Evolutionary conservation across 2,113 vertebrate genomes (phyloP), one percentile per base, ranked within the genome.

Genomic region (Lophotis ruficrista): DNA sequence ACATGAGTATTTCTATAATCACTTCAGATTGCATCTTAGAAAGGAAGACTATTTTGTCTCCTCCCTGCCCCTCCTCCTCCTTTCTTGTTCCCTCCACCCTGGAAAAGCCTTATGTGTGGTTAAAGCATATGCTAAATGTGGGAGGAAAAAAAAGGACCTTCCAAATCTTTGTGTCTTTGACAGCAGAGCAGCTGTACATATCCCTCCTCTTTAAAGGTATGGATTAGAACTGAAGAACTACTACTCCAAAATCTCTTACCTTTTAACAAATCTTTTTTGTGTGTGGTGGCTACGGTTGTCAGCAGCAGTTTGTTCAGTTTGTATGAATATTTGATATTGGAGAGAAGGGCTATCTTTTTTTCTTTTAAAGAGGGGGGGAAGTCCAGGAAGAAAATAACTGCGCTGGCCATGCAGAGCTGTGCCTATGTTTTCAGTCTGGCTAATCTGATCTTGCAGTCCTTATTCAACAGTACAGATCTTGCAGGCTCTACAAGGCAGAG

Each of bases 1-100:
- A 62, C 68, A 61, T 10, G 37, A 97, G 68, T 58, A 86, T 95
- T 97, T 97, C 89, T 86, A 37, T 91, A 95, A 88, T 71, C 60
- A 83, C 83, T 87, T 89, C 77, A 87, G 89, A 94, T 25, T 96
- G 50, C 65, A 72, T 82, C 62, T 91, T 69, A 43, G 43, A 64
- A 68, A 56, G 23, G 51, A 73, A 58, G 84, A 93, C 19, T 68
- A 84, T 66, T 94, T 95, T 92, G n/a, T 38, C 16, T 92, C 13
- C 27, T 94, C 41, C 71, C n/a, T 88, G 62, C 43, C 50, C 58
- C 82, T 87, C 71, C 75, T 90, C 69, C 69, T 87, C 60, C 43
- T 84, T 92, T 82, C 83, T 78, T 73, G 54, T 64, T 89, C 58
- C 11, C 35, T 66, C 83, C 51, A 61, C 14, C 38, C n/a, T 92